These are phyloP conservation scores for Pantherophis vulpinus DNA, from an alignment of 2,797 vertebrate genomes.

Conservation along the genomic window DNA sequence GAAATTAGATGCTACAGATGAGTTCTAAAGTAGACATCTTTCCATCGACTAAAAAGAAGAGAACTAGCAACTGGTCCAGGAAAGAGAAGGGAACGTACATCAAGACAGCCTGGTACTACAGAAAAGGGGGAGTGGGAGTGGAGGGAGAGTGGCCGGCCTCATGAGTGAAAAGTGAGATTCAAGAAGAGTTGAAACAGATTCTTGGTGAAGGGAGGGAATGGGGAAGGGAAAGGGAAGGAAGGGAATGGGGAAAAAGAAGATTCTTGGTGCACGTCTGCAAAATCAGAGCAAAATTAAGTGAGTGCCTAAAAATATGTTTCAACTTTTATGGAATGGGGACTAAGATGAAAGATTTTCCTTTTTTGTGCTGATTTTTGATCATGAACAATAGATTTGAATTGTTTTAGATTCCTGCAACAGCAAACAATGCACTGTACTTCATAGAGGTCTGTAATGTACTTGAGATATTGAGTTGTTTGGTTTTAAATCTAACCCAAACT, in stretches of 20 bases:
- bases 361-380: neutral
- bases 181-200: neutral
- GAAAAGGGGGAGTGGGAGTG: slow-evolving; percentile 2
- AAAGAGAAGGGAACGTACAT: slow-evolving; percentile 31
- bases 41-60: slow-evolving; percentile 57
- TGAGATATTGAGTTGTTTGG: slow-evolving; percentile 53
- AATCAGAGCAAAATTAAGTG: neutral
- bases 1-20: slow-evolving; percentile 73
- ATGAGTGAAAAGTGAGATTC: slow-evolving; percentile 5
- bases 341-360: neutral
- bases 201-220: neutral
- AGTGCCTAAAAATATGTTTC: neutral
- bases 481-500: slow-evolving; percentile 56
- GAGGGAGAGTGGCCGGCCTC: slow-evolving; percentile 12
- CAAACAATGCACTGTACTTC: slow-evolving; percentile 44
- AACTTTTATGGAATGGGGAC: neutral
- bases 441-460: slow-evolving; percentile 38
- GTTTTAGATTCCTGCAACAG: neutral
- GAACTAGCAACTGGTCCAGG: slow-evolving; percentile 50
- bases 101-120: slow-evolving; percentile 32
- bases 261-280: neutral
- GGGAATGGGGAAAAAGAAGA: neutral
- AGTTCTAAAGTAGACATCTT: slow-evolving; percentile 59
- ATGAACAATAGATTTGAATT: neutral
- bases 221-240: neutral